phyloP scores from a whole-genome alignment of 2,113 vertebrate genomes.

The Paramisgurnus dabryanus region DNA sequence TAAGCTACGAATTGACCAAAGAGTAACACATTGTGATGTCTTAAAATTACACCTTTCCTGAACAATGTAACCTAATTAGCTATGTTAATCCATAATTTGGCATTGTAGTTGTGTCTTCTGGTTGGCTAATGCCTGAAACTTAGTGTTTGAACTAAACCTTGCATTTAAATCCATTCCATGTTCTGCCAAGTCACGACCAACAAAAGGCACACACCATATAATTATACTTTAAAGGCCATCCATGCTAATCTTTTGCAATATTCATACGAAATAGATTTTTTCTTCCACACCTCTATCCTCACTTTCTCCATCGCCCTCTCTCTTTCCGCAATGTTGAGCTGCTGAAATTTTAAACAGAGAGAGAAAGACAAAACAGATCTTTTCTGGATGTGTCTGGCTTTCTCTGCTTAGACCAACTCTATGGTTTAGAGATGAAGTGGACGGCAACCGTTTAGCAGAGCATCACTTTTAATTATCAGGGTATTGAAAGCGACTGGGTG shows the following conservation, averaged over 20 bases:
- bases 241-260: slow-evolving; percentile 5
- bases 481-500: slow-evolving; percentile 19
- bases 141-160: background rate
- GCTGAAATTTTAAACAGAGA: slow-evolving; percentile 34
- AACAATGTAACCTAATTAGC: slow-evolving; percentile 43
- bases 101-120: background rate
- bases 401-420: background rate
- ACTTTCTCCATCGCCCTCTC: background rate
- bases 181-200: slow-evolving; percentile 1
- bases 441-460: slow-evolving; percentile 32
- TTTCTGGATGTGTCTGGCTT: too few species aligned
- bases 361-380: background rate
- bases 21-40: background rate
- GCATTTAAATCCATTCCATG: background rate
- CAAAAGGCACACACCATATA: background rate
- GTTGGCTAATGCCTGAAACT: background rate
- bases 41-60: slow-evolving; percentile 25
- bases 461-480: slow-evolving; percentile 45
- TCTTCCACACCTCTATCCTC: background rate
- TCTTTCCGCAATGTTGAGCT: background rate
- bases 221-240: slow-evolving; percentile 35
- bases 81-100: slow-evolving; percentile 3
- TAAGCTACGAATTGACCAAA: background rate
- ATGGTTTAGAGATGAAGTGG: slow-evolving; percentile 11
- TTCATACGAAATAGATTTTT: slow-evolving; percentile 16